These are phyloP conservation scores for Synanthedon formicaeformis DNA, from an alignment of 2,888 invertebrate species.

Conservation along the genomic window DNA sequence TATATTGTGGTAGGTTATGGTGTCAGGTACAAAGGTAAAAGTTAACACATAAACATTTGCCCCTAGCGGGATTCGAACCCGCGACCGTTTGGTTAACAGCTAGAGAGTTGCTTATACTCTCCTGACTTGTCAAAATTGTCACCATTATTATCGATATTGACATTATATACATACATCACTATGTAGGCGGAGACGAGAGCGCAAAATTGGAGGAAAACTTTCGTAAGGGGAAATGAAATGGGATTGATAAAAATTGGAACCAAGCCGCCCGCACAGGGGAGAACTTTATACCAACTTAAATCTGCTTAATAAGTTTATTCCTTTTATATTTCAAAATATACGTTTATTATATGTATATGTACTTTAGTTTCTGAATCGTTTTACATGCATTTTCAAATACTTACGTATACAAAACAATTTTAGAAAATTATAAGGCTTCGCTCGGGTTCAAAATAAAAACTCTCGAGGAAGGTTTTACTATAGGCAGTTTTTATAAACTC, in stretches of 20 bases:
- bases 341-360: neutral
- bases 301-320: neutral
- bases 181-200: conserved; percentile 45
- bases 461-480: too few species aligned
- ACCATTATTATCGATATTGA: conserved; percentile 4
- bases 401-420: too few species aligned
- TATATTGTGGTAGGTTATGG: too few species aligned
- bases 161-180: conserved; percentile 27
- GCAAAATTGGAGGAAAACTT: conserved; percentile 70
- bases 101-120: neutral
- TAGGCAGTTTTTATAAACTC: too few species aligned
- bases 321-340: neutral
- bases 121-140: neutral
- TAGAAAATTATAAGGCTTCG: too few species aligned
- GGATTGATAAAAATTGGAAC: conserved; percentile 72
- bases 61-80: too few species aligned
- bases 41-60: too few species aligned
- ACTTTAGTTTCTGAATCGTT: too few species aligned
- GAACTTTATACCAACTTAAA: conserved; percentile 14
- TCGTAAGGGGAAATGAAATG: conserved; percentile 71
- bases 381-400: too few species aligned
- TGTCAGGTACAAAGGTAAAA: too few species aligned
- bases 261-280: conserved; percentile 56
- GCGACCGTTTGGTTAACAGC: too few species aligned
- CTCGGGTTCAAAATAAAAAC: too few species aligned